Evolutionary conservation across 2,797 vertebrate genomes (phyloP).

Genomic region (Chiroxiphia lanceolata): DNA sequence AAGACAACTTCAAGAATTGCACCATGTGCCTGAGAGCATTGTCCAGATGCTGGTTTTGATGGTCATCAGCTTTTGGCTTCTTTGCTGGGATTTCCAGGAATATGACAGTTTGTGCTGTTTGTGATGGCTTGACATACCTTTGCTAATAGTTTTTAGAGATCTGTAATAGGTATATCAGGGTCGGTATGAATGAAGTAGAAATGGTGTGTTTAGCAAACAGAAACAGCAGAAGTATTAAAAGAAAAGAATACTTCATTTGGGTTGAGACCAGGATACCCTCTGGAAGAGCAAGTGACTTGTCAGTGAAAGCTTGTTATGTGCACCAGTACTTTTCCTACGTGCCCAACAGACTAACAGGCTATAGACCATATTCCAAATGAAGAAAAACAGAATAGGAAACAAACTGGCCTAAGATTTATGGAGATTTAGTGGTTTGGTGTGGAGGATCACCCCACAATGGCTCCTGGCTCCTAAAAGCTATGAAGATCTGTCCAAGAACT

Average conservation of each 20-base stretch:
- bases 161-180: background rate
- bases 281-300: background rate
- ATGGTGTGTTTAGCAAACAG: background rate
- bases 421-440: background rate
- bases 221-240: background rate
- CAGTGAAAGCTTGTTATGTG: background rate
- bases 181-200: background rate
- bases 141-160: background rate
- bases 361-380: background rate
- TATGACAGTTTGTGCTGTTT: background rate
- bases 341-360: background rate
- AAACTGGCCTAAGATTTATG: background rate
- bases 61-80: background rate
- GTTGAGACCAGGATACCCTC: background rate
- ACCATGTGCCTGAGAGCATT: background rate
- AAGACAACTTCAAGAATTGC: background rate
- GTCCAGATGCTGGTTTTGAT: background rate
- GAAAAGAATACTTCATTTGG: background rate
- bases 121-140: background rate
- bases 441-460: background rate
- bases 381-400: background rate
- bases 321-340: background rate
- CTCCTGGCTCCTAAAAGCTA: background rate
- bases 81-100: background rate
- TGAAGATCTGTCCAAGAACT: background rate